Conservation (phyloP, 2,113 vertebrate genomes). For the Cichladusa arquata region DNA sequence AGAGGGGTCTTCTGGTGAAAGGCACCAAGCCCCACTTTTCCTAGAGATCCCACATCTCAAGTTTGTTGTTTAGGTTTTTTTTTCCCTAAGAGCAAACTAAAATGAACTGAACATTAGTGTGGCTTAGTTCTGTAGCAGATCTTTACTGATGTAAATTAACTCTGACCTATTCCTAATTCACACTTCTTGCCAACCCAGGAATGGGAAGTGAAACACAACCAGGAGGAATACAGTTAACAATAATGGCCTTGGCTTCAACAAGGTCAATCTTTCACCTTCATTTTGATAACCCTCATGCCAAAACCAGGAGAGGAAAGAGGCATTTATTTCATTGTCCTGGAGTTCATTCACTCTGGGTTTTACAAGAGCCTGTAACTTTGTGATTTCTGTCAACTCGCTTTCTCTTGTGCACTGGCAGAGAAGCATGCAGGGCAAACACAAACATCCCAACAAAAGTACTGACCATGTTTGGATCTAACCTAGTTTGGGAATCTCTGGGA, state of each 20-base stretch:
- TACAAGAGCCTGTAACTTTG: not conserved
- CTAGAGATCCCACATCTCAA: not conserved
- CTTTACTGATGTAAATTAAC: not conserved
- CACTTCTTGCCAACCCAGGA: not conserved
- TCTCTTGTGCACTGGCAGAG: not conserved
- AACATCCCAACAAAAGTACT: not conserved
- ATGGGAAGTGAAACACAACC: not conserved
- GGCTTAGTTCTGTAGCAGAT: not conserved
- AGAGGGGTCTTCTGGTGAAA: not conserved
- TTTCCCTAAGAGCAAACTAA: not conserved
- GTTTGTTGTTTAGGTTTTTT: not conserved
- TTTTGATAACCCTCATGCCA: not conserved
- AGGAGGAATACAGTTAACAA: not conserved
- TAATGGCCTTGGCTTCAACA: not conserved
- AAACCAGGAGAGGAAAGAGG: not conserved
- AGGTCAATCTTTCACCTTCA: not conserved
- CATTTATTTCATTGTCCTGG: not conserved
- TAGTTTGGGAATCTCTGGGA: constrained; percentile 10
- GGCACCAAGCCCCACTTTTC: not conserved
- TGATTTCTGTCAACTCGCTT: not conserved
- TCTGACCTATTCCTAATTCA: not conserved
- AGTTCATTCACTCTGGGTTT: not conserved
- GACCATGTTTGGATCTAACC: not conserved
- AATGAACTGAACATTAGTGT: not conserved
- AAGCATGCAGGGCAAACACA: not conserved